Conservation (phyloP, 2,797 vertebrate genomes). For the Gambelia wislizenii region DNA sequence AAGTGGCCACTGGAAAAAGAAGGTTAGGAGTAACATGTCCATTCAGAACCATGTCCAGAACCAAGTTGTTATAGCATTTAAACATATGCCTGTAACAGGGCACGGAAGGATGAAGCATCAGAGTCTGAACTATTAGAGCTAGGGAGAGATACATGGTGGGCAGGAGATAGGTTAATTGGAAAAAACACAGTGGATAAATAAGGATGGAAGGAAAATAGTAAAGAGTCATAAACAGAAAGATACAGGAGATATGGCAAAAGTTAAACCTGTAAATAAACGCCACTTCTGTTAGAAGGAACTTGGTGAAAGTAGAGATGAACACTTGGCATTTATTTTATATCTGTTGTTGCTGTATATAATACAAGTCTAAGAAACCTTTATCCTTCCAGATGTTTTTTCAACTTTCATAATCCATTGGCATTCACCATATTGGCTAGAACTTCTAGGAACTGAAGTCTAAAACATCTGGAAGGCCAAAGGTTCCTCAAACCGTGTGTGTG, state of each 20-base stretch:
- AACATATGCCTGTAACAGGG: not conserved
- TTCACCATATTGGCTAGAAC: no score
- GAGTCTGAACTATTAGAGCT: not conserved
- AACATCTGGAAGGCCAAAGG: no score
- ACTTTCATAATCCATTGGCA: no score
- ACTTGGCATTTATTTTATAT: no score
- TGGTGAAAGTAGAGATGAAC: not conserved
- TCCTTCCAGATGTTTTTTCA: no score
- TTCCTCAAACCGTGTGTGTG: no score
- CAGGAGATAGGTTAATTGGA: not conserved
- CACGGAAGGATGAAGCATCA: not conserved
- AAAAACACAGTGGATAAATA: not conserved
- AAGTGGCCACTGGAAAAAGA: no score
- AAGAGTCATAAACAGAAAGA: not conserved
- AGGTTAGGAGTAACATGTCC: no score
- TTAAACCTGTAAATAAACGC: not conserved
- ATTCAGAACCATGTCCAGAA: no score
- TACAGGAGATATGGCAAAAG: not conserved
- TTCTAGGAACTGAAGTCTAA: no score
- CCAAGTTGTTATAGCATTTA: no score
- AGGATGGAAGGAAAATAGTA: not conserved
- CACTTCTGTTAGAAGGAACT: not conserved
- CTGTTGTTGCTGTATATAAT: not conserved
- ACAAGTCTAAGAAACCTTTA: no score
- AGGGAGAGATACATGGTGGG: not conserved